phyloP scores from a whole-genome alignment of 2,113 vertebrate species.

The Cryptotis parvus region DNA sequence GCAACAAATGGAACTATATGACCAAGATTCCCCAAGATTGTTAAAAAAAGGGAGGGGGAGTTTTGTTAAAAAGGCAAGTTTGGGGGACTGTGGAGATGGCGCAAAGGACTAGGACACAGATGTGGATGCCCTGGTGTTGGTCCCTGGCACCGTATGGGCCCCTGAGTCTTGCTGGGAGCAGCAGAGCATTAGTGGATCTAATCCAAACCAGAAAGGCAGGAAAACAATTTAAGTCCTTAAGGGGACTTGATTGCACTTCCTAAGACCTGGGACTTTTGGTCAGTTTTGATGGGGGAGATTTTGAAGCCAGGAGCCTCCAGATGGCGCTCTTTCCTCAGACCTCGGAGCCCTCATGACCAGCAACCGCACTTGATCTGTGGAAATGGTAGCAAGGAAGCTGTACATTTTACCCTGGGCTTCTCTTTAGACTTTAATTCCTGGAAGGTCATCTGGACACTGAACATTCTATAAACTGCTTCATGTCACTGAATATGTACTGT shows the following conservation, averaged over 20 bases:
- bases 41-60: not conserved
- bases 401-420: not conserved
- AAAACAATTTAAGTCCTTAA: not conserved
- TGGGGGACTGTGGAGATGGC: not conserved
- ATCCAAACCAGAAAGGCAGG: too few relatives aligned
- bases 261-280: not conserved
- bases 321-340: conserved; percentile 67
- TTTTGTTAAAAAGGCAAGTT: conserved; percentile 25
- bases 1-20: not conserved
- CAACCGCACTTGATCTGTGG: too few relatives aligned
- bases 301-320: conserved; percentile 62
- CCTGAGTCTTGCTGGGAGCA: too few relatives aligned
- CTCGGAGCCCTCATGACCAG: not conserved
- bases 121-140: too few relatives aligned
- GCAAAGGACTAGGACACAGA: too few relatives aligned
- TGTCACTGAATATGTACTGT: not conserved
- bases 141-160: too few relatives aligned
- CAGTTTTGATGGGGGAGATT: not conserved
- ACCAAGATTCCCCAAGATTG: not conserved
- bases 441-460: not conserved
- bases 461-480: not conserved
- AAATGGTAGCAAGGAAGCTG: not conserved
- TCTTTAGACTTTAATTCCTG: not conserved
- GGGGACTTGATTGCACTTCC: not conserved
- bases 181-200: too few relatives aligned